Evolutionary conservation across 2,888 invertebrate genomes (phyloP), one percentile per base, ranked within the genome.

Genomic region (Galerucella nymphaeae): DNA sequence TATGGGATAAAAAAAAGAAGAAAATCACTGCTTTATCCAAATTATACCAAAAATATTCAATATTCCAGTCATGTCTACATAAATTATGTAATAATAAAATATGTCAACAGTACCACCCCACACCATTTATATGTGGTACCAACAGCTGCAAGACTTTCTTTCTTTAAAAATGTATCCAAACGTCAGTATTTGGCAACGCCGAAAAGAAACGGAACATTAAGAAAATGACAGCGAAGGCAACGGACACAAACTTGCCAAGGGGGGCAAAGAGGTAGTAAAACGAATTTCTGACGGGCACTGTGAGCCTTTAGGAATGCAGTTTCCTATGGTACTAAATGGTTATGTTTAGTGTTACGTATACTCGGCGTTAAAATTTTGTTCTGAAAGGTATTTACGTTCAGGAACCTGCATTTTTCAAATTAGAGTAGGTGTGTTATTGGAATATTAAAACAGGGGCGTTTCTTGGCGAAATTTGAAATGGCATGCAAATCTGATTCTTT

Each of bases 241-340:
- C n/a, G 64, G 59, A 48, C 23, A 69, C 55, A n/a, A 18, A 41
- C 41, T 48, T 48, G 59, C 64, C 68, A 73, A 72, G 62, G 55
- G 64, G 64, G 71, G 59, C n/a, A 55, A 42, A 53, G 66, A 59
- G 69, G 69, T 58, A 71, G 58, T 68, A 66, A 48, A 73, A 77
- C 77, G 77, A 75, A 77, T 77, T 75, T 76, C 75, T 71, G 64
- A 72, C 75, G 71, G 66, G 69, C 71, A 66, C 66, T 61, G 55
- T 13, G 42, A 70, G 66, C 50, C 67, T 70, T 66, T 66, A 69
- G 73, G 73, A 75, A 75, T 75, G 75, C 69, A 71, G 71, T 75
- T 75, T 70, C 41, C 58, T 70, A 68, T 48, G 62, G 67, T 64
- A 59, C 38, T n/a, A 30, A 38, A 66, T 66, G 66, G 67, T 63